Evolutionary conservation across 2,888 invertebrate genomes (phyloP), one percentile per base, ranked within the genome.

Genomic region (Dasypogon diadema): DNA sequence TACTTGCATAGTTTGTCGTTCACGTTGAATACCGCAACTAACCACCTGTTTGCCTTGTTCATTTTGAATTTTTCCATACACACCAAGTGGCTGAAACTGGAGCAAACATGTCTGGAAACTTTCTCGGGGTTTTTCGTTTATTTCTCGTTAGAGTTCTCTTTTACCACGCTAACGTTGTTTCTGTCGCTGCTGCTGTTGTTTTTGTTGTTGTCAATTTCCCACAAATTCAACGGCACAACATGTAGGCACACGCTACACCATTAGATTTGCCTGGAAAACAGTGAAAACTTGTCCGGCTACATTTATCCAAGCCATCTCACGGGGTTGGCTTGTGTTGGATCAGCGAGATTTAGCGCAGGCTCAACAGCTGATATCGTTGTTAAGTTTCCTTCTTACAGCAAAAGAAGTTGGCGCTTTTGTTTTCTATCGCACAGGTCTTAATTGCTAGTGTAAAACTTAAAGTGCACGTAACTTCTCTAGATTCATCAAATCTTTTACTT

Each of bases 71-170:
- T 54, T 70, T 70, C 54, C 70, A 54, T 34, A 18, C 21, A 30
- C 51, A 30, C 6, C 14, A 24, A 30, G 70, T 21, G 30, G n/a
- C 22, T 54, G 54, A 54, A 70, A 70, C 70, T 70, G 70, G 70
- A 70, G 70, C 70, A 70, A 70, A 54, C 68, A 54, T 70, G 51
- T n/a, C 70, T 54, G 68, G 22, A 70, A 70, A 70, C 70, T 70
- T 70, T 70, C 70, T 70, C 70, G 70, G 51, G n/a, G 34, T 70
- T 70, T 70, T 34, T 70, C 70, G 54, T 70, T 16, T 18, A 54
- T 70, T 70, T 70, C 51, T 30, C 30, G 3, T 68, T 3, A 12
- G 48, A 26, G 16, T 21, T n/a, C 18, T 68, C 51, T 51, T 24
- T 30, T 51, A 16, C 48, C 12, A 51, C 51, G 16, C 14, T 14